These are phyloP conservation scores for Sebastes hubbsi DNA, from an alignment of 2,797 vertebrate genomes.

Conservation along the genomic window DNA sequence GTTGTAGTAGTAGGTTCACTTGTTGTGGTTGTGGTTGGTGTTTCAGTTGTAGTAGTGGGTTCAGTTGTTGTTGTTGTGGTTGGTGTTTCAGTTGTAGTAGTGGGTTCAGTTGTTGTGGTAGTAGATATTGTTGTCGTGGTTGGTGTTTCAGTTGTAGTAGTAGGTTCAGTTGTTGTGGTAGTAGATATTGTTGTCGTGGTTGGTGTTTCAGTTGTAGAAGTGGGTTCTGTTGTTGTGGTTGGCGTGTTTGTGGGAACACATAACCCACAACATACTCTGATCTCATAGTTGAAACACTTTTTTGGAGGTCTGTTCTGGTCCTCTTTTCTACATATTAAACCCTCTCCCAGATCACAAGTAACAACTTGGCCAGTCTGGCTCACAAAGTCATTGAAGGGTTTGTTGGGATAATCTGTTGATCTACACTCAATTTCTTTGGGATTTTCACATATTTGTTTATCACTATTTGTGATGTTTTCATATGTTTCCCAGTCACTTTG, in stretches of 20 bases:
- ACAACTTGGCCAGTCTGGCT: conserved; percentile 16
- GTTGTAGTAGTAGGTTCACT: too few species aligned
- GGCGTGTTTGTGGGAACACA: not conserved
- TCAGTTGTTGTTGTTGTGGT: too few species aligned
- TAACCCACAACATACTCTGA: conserved; percentile 58
- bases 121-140: too few species aligned
- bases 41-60: too few species aligned
- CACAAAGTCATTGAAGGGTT: conserved; percentile 37
- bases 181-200: too few species aligned
- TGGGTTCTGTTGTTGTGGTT: not conserved
- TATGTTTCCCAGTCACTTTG: conserved; percentile 79
- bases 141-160: too few species aligned
- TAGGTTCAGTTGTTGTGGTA: fast-evolving
- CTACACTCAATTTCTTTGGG: conserved; percentile 63
- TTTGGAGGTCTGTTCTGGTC: conserved; percentile 3
- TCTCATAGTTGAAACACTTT: conserved; percentile 74
- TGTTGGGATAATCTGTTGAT: fast-evolving
- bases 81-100: too few species aligned
- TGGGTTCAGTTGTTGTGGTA: not conserved
- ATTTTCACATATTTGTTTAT: conserved; percentile 55
- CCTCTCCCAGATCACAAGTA: conserved; percentile 55
- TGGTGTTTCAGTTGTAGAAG: too few species aligned
- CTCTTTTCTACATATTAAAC: conserved; percentile 66
- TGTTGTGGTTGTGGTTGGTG: too few species aligned
- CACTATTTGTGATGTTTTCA: conserved; percentile 69